Percentiles rank a stretch among this genome's conserved stretches.
Conservation (phyloP, 2,113 vertebrate genomes). For the Dromaius novaehollandiae region DNA sequence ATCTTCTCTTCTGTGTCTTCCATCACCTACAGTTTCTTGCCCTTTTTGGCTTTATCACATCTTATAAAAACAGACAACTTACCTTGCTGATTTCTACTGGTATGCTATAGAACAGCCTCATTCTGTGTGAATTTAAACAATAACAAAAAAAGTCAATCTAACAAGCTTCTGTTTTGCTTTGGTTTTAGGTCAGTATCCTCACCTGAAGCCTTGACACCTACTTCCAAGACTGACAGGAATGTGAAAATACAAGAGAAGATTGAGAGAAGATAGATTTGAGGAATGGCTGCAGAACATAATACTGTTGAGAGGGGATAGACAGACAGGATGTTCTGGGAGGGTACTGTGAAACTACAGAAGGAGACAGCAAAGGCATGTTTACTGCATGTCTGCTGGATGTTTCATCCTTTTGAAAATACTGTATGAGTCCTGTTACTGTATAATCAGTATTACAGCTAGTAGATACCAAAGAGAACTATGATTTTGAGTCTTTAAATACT, state of each 20-base stretch:
- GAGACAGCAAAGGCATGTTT: background rate
- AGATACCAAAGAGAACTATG: background rate
- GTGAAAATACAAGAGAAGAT: background rate
- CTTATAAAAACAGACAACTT: background rate
- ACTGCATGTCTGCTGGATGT: background rate
- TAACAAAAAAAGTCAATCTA: background rate
- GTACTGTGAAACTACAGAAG: background rate
- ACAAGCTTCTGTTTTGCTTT: constrained; percentile 1
- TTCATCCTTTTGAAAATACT: background rate
- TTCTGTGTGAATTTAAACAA: too few relatives aligned
- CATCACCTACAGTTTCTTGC: background rate
- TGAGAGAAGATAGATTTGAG: background rate
- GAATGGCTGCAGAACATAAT: background rate
- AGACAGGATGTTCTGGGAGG: background rate
- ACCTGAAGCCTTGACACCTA: background rate
- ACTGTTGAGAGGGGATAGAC: background rate
- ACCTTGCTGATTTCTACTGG: too few relatives aligned
- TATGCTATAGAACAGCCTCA: too few relatives aligned
- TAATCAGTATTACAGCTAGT: background rate
- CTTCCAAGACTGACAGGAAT: background rate
- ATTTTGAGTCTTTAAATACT: background rate
- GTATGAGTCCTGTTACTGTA: background rate
- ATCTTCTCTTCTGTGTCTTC: background rate
- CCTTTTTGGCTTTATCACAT: background rate
- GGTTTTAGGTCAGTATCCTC: background rate